phyloP scores from a whole-genome alignment of 2,113 vertebrate genomes.

The Chloropsis cyanopogon region DNA sequence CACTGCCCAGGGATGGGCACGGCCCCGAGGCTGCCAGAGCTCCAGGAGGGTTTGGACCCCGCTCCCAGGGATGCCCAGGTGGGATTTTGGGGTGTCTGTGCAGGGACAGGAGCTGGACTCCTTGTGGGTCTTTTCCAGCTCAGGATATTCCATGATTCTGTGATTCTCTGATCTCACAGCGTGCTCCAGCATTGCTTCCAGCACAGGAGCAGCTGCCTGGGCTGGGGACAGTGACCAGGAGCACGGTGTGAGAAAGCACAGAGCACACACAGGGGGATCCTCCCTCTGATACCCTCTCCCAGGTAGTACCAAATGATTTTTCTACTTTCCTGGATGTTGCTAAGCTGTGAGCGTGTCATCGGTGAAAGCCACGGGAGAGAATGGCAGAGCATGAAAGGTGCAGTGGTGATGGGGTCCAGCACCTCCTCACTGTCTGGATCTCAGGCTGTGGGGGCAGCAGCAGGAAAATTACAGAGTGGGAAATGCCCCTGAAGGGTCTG shows the following conservation, averaged over 20 bases:
- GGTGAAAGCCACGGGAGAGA: background rate
- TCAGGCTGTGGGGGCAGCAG: background rate
- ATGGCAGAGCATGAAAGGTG: background rate
- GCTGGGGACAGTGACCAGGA: background rate
- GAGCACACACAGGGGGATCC: background rate
- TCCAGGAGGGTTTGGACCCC: accelerated
- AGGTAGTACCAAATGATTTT: background rate
- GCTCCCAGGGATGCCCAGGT: background rate
- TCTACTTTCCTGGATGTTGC: background rate
- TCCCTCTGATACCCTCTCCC: background rate
- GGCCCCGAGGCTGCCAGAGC: background rate
- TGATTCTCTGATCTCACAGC: background rate
- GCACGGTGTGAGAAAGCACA: background rate
- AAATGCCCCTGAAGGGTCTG: background rate
- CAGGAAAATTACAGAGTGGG: background rate
- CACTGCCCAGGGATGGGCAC: background rate
- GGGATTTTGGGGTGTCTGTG: background rate
- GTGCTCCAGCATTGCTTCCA: accelerated
- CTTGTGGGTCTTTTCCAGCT: background rate
- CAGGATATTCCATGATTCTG: background rate
- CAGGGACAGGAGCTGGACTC: background rate
- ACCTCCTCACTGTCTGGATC: background rate
- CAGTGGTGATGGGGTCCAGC: background rate
- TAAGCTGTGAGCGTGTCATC: background rate
- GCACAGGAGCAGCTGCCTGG: background rate